Evolutionary conservation across 1,140 invertebrate species (phyloP), one percentile per base, ranked within the genome.

Genomic region (Sarcophaga bullata): DNA sequence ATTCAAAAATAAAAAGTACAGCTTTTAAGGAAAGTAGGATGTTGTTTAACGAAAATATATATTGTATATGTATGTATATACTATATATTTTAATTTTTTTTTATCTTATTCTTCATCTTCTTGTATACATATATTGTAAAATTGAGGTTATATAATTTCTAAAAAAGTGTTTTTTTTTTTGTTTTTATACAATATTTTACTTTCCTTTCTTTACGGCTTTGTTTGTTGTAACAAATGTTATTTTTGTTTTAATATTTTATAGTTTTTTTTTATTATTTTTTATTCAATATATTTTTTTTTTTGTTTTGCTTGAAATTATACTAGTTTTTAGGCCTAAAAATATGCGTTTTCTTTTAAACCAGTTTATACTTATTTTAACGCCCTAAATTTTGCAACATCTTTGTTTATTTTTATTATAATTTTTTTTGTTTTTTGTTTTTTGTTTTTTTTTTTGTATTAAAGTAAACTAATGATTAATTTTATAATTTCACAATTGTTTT

Each of bases 241-340:
- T 76, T 76, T 49, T 76, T 76, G 6, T 78, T 78, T 78, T 25
- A 17, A 25, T 78, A 52, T 78, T n/a, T 73, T 46, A 46, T 46
- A 73, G 17, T 68, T 68, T 68, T 19, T 72, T 72, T 17, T 72
- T 72, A 19, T 25, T 58, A 25, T 81, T 62, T 81, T 50, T 80
- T 52, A n/a, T n/a, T n/a, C n/a, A n/a, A n/a, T n/a, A 3, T 80
- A 52, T 80, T 80, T 81, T 46, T 68, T 81, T 68, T 17, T 58
- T 9, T 68, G 52, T 10, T 73, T 81, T 83, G 72, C 81, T 76
- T 76, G 46, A 73, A 81, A 83, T 76, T 83, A 81, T 80, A 50
- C 73, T 81, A 68, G 37, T 81, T 49, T 76, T 83, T 83, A 81
- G 52, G 80, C 75, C 75, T 78, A 78, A 78, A 78, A 78, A 78